Conservation (phyloP, 2,888 invertebrate genomes). For the Xestia xanthographa region DNA sequence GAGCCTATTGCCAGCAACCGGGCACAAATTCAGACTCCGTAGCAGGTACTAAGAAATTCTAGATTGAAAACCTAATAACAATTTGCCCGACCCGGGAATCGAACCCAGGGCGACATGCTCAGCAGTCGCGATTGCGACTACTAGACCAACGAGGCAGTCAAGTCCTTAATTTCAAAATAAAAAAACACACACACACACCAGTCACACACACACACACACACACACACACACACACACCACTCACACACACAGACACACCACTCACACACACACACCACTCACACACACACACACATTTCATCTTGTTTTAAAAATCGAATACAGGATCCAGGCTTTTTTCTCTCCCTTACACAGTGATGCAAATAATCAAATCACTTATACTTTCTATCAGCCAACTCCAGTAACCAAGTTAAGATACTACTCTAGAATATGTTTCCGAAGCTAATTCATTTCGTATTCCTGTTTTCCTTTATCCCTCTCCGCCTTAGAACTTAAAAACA, state of each 20-base stretch:
- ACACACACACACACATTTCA: no score
- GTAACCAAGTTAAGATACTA: conserved; percentile 50
- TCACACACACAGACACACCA: no score
- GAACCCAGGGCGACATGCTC: background rate
- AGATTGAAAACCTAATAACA: background rate
- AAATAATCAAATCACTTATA: conserved; percentile 35
- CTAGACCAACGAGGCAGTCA: background rate
- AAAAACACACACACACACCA: no score
- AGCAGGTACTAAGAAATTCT: background rate
- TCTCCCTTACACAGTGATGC: background rate
- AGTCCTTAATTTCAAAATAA: no score
- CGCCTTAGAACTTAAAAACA: conserved; percentile 64
- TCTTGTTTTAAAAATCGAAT: conserved; percentile 16
- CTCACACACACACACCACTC: no score
- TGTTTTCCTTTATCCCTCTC: conserved; percentile 48
- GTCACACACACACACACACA: no score
- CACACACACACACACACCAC: no score
- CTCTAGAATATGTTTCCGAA: conserved; percentile 45
- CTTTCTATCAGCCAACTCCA: conserved; percentile 26
- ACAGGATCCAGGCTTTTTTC: conserved; percentile 6
- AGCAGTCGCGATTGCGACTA: background rate
- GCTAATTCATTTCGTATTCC: conserved; percentile 54
- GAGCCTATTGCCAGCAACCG: no score
- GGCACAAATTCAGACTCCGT: no score
- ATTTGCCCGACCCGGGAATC: background rate